These are phyloP conservation scores for Quiscalus mexicanus DNA, from an alignment of 2,113 vertebrate species.

Conservation along the genomic window DNA sequence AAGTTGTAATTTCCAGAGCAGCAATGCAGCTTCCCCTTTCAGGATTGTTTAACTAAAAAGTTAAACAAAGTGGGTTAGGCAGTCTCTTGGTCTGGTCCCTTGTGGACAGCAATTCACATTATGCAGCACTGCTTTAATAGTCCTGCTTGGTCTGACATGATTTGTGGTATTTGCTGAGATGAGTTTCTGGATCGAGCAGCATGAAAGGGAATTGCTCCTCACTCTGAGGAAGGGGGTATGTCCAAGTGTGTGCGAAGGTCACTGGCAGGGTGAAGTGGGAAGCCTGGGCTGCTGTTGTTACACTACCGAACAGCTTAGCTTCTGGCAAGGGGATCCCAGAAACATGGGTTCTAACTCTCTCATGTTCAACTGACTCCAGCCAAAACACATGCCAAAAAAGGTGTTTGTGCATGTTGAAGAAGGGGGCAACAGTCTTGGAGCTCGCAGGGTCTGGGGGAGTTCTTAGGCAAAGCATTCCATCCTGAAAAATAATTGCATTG, in stretches of 20 bases:
- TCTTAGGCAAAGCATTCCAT: slow-evolving; percentile 16
- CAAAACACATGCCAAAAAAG: background rate
- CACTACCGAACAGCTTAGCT: slow-evolving; percentile 37
- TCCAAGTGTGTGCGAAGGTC: slow-evolving; percentile 67
- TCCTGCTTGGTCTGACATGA: slow-evolving; percentile 31
- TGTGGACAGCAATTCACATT: slow-evolving; percentile 38
- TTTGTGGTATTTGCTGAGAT: slow-evolving; percentile 65
- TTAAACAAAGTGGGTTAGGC: slow-evolving; percentile 57
- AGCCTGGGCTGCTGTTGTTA: slow-evolving; percentile 49
- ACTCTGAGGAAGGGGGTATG: slow-evolving; percentile 37
- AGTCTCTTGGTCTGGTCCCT: slow-evolving; percentile 30
- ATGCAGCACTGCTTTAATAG: slow-evolving; percentile 32
- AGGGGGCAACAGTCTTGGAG: background rate
- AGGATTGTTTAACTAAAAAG: slow-evolving; percentile 55
- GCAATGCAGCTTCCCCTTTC: slow-evolving; percentile 34
- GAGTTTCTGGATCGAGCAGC: slow-evolving; percentile 40
- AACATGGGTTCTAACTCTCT: background rate
- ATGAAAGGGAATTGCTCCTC: slow-evolving; percentile 50
- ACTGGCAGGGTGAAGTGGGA: slow-evolving; percentile 57
- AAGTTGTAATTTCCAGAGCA: slow-evolving; percentile 40
- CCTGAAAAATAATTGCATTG: background rate
- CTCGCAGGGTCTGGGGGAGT: background rate
- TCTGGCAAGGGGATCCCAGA: slow-evolving; percentile 44
- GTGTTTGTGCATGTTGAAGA: background rate
- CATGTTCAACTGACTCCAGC: background rate